phyloP scores from a whole-genome alignment of 2,888 invertebrate genomes.

The Thereva unica region DNA sequence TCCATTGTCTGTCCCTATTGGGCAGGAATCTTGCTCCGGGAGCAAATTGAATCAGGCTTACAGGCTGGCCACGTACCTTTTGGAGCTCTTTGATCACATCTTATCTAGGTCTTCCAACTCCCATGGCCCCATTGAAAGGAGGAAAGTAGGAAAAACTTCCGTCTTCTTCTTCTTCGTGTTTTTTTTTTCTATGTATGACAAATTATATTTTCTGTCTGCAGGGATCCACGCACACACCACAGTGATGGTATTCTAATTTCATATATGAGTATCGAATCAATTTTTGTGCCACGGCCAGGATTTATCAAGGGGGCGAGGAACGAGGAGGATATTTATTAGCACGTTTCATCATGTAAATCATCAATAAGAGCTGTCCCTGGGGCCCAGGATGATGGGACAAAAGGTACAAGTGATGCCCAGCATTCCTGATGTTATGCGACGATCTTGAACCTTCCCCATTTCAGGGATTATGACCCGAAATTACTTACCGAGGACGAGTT shows the following conservation, averaged over 20 bases:
- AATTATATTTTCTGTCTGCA: no score
- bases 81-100: slow-evolving; percentile 32
- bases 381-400: slow-evolving; percentile 19
- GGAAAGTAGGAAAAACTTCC: no score
- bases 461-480: no score
- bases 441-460: no score
- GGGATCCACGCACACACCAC: background rate
- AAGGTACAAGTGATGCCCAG: slow-evolving; percentile 23
- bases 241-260: background rate
- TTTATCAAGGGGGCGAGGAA: background rate
- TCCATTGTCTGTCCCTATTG: slow-evolving; percentile 10
- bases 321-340: slow-evolving; percentile 30
- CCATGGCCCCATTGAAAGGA: slow-evolving; percentile 35
- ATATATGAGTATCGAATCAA: slow-evolving; percentile 28
- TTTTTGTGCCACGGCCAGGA: slow-evolving; percentile 24
- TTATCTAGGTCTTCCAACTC: slow-evolving; percentile 30
- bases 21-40: background rate
- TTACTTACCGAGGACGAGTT: no score
- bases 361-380: slow-evolving; percentile 36
- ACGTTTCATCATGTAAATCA: slow-evolving; percentile 41
- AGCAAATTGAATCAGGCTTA: slow-evolving; percentile 23
- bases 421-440: slow-evolving; percentile 23
- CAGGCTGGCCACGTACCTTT: slow-evolving; percentile 21
- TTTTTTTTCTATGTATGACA: no score
- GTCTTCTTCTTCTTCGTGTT: no score